Base-by-base conservation (phyloP, 53 echinoderm and acorn worm species). In the Glandiceps talaboti region DNA sequence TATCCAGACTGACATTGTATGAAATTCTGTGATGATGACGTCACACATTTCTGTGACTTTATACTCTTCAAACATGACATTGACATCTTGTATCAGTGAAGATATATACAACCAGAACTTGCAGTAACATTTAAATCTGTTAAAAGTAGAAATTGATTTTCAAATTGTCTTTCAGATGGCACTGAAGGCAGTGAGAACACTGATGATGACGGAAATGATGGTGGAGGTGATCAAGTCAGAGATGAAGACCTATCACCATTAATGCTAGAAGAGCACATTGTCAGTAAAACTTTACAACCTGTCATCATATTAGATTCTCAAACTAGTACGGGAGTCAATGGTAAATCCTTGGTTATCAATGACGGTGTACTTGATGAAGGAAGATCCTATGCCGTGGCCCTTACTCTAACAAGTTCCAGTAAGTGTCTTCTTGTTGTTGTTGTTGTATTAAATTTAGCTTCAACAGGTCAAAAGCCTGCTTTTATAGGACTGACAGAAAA, bases 311-410 rank as follows among this genome's bases (percentile, higher is more conserved):
- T 45, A 20, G 64, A 6, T 12, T 45, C 64, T 12, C 64, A 45
- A 20, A 45, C 64, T 20, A 45, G 64, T 45, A 90, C 92, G 0
- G 92, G 92, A 0, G 77, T 92, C 32, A 32, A 80, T 27, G 85
- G 87, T 14, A 32, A 79, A 25, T 86, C 90, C 28, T 88, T 95
- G 75, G 90, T 88, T 31, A 80, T 95, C 75, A 88, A 31, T 29
- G 80, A 81, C 27, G 92, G 88, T 25, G 75, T 88, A 25, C 77
- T 95, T 32, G 83, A 85, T 1, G 96, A 95, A 77, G 92, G 89
- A 14, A 80, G 88, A 73, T 92, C 92, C 31, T 95, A 95, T 82
- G 92, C 92, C 25, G 85, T 95, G 29, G 83, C 83, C 25, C 86
- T 92, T 33, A 74, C 28, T 27, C 77, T 80, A 0, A 76, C 77